phyloP scores from a whole-genome alignment of 2,797 vertebrate species.

The Premnoplex brunnescens region DNA sequence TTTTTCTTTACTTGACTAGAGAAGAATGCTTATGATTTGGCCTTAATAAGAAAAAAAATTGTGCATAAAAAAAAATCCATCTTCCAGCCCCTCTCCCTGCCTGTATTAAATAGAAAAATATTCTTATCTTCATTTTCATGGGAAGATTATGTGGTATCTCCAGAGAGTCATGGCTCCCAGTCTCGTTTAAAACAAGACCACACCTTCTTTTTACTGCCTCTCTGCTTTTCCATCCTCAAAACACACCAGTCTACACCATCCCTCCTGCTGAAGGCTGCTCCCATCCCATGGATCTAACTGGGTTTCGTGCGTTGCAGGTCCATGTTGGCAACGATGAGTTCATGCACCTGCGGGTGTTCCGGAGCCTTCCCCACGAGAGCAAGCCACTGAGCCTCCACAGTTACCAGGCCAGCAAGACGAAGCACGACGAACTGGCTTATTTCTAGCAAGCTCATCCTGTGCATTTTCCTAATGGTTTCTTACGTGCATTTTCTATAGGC shows the following conservation, averaged over 20 bases:
- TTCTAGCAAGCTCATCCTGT: conserved; percentile 42
- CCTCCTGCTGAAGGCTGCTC: neutral
- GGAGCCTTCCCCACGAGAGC: conserved; percentile 62
- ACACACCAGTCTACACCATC: neutral
- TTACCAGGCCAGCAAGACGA: conserved; percentile 75
- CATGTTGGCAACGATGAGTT: conserved; percentile 70
- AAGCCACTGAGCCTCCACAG: conserved; percentile 43
- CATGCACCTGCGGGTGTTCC: conserved; percentile 78
- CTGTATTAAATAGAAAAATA: neutral
- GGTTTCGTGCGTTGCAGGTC: conserved; percentile 71
- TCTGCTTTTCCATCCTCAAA: neutral
- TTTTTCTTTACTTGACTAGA: neutral
- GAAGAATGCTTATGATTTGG: neutral
- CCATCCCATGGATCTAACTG: neutral
- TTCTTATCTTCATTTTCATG: neutral
- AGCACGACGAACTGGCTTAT: conserved; percentile 65
- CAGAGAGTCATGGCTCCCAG: neutral
- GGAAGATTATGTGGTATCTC: neutral
- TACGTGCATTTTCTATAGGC: neutral
- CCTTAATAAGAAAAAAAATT: neutral
- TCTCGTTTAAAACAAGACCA: neutral
- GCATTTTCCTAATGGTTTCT: neutral
- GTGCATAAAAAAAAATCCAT: neutral
- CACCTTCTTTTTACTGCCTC: neutral
- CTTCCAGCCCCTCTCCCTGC: neutral